Evolutionary conservation across 2,888 invertebrate species (phyloP).

Genomic region (Ophion ventricosus): DNA sequence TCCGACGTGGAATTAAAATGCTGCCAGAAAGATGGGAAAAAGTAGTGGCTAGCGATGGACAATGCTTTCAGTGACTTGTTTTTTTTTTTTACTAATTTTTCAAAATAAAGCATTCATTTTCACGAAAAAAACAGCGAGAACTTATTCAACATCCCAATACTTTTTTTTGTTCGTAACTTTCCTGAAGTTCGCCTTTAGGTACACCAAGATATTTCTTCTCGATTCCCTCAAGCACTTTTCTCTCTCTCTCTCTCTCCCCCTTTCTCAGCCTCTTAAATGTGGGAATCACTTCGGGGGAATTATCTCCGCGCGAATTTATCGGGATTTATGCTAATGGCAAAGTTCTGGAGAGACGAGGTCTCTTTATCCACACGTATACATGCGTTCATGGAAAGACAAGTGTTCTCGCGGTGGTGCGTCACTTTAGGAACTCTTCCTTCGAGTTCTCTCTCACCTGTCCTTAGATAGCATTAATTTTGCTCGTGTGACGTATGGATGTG

Average conservation of each 20-base stretch:
- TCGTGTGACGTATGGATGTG: slow-evolving; percentile 44
- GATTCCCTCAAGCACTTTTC: slow-evolving; percentile 1
- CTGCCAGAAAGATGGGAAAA: too few relatives aligned
- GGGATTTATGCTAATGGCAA: slow-evolving; percentile 63
- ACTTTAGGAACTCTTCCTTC: slow-evolving; percentile 27
- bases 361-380: background rate
- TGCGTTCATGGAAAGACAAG: background rate
- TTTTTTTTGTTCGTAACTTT: background rate
- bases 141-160: too few relatives aligned
- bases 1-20: too few relatives aligned
- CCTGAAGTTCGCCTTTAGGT: background rate
- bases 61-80: too few relatives aligned
- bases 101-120: too few relatives aligned
- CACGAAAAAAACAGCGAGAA: too few relatives aligned
- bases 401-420: slow-evolving; percentile 34
- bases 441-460: slow-evolving; percentile 54
- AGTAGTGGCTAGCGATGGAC: too few relatives aligned
- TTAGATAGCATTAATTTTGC: slow-evolving; percentile 43
- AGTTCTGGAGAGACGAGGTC: slow-evolving; percentile 29
- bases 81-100: too few relatives aligned
- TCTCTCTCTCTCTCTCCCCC: background rate
- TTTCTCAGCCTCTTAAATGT: slow-evolving; percentile 22
- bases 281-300: slow-evolving; percentile 49
- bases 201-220: slow-evolving; percentile 22
- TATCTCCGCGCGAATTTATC: slow-evolving; percentile 58